Evolutionary conservation across 2,113 vertebrate species (phyloP), one percentile per base, ranked within the genome.

Genomic region (Apaloderma vittatum): DNA sequence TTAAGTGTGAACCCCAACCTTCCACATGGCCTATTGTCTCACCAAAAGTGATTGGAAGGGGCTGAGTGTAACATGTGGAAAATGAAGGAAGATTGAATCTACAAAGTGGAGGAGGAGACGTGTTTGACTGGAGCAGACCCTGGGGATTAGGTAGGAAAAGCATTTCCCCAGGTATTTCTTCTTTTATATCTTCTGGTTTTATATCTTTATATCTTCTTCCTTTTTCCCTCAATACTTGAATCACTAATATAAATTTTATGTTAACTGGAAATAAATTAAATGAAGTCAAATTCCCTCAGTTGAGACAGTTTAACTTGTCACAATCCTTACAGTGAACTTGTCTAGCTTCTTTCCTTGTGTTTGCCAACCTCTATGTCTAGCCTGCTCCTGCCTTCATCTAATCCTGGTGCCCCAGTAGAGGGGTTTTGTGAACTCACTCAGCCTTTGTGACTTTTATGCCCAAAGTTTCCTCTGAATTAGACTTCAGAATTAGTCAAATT

Each of bases 11-110:
- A 68, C 3, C 2, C 10, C 12, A 37, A 12, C 14, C 4, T 80
- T 32, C 19, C 3, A 1, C 43, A 54, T 24, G 1, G 2, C 7
- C 18, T 30, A 8, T 46, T 12, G 2, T n/a, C 20, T 72, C 29
- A 49, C 22, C 32, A 52, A 63, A 48, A 4, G 30, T n/a, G 16
- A 34, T 8, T 45, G 22, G n/a, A 68, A 78, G 12, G 5, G 3
- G 34, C 6, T 46, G 21, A 58, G 2, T 55, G 5, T n/a, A n/a
- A 67, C 4, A 10, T 3, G 7, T 45, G 48, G 34, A 51, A 83
- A 72, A 34, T 12, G 23, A 73, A 72, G 40, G 52, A 20, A 66
- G 66, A 7, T 8, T 94, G 54, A 30, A 15, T 34, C 14, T 49
- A 19, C 2, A 5, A 36, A 75, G 6, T 30, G 51, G 22, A 45